A percentile compares a stretch with the other conserved stretches of the same genome.
Conservation (phyloP, 2,888 invertebrate species). For the Chamaedrilus cognettii region DNA sequence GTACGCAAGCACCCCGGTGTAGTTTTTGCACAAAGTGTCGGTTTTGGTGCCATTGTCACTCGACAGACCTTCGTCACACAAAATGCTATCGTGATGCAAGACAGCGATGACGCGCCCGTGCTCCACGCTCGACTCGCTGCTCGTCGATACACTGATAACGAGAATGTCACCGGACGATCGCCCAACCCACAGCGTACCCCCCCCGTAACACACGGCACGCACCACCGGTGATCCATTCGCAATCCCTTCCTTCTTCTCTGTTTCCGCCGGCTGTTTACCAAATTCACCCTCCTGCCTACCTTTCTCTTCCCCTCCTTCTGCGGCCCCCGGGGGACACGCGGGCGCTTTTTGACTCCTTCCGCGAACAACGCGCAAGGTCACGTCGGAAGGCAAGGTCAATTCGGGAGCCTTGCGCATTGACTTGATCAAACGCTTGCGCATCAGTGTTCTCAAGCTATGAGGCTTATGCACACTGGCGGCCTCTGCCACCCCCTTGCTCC, state of each 20-base stretch:
- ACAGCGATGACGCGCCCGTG: slow-evolving; percentile 26
- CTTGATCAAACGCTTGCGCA: too few relatives aligned
- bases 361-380: not conserved
- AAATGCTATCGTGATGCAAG: slow-evolving; percentile 13
- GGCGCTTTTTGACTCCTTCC: too few relatives aligned
- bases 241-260: not conserved
- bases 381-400: not conserved
- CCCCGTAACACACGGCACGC: slow-evolving; percentile 25
- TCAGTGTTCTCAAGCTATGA: not conserved
- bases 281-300: too few relatives aligned
- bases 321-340: not conserved
- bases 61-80: too few relatives aligned
- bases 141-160: slow-evolving; percentile 37
- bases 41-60: too few relatives aligned
- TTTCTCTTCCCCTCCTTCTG: not conserved
- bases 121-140: slow-evolving; percentile 19
- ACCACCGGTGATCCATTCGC: not conserved
- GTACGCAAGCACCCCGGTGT: too few relatives aligned
- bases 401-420: not conserved
- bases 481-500: not conserved
- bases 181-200: slow-evolving; percentile 45
- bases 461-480: not conserved
- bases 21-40: too few relatives aligned
- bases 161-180: slow-evolving; percentile 43
- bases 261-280: not conserved